Percentiles rank a stretch among this genome's conserved stretches.
phyloP scores from a whole-genome alignment of 2,888 invertebrate species.

The Cephonodes hylas region DNA sequence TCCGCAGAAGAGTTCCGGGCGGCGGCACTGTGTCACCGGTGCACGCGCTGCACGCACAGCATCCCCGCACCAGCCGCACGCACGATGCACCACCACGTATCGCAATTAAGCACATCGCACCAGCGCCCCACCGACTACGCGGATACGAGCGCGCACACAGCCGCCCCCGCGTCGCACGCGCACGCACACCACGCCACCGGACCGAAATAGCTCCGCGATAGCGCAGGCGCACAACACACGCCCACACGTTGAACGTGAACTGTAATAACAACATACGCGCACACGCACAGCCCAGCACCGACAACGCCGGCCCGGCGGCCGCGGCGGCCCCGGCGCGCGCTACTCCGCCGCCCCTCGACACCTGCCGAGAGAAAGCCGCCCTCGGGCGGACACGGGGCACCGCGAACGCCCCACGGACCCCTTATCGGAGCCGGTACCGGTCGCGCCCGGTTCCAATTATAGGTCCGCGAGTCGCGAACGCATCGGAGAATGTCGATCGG shows the following conservation, averaged over 20 bases:
- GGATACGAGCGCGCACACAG: conserved; percentile 59
- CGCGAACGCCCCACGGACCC: conserved; percentile 29
- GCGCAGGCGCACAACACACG: conserved; percentile 79
- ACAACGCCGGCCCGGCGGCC: not conserved
- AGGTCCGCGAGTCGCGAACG: conserved; percentile 42
- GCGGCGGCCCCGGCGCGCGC: not conserved
- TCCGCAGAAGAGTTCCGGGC: not conserved
- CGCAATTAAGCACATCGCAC: conserved; percentile 4
- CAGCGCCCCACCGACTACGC: conserved; percentile 49
- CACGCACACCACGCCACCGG: conserved; percentile 13
- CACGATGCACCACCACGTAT: not conserved
- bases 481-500: conserved; percentile 56
- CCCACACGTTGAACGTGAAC: conserved; percentile 74
- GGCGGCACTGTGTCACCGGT: too few species aligned
- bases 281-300: conserved; percentile 36
- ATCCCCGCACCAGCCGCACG: not conserved
- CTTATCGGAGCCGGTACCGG: conserved; percentile 57
- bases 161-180: conserved; percentile 34
- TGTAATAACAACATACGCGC: conserved; percentile 77
- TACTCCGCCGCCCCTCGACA: not conserved
- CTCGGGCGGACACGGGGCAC: not conserved
- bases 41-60: not conserved
- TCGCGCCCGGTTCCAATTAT: conserved; percentile 68
- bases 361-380: conserved; percentile 39
- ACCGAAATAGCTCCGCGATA: conserved; percentile 75